A percentile compares a stretch with the other conserved stretches of the same genome.
Evolutionary conservation across 2,113 vertebrate species (phyloP).

Genomic region (Periophthalmodon schlosseri): DNA sequence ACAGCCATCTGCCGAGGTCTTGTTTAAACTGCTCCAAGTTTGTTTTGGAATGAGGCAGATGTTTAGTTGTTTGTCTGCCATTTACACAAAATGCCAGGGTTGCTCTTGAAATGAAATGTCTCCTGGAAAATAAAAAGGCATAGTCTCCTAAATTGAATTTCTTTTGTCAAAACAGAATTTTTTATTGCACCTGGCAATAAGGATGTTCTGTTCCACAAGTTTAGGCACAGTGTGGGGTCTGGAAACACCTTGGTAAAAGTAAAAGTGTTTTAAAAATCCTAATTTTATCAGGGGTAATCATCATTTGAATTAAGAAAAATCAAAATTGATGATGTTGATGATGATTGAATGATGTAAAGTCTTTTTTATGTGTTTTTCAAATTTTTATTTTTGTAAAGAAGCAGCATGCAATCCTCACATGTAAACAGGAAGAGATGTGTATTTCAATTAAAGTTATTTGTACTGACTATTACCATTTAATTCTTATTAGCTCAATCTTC

Average conservation of each 20-base stretch:
- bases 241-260: not conserved
- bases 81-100: not conserved
- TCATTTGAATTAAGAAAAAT: not conserved
- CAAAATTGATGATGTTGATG: no score
- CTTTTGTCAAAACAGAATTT: not conserved
- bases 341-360: no score
- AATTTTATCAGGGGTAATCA: no score
- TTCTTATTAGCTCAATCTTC: no score
- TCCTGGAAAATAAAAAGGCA: not conserved
- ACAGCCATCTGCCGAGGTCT: slow-evolving; percentile 26
- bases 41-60: slow-evolving; percentile 15
- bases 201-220: not conserved
- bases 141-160: not conserved
- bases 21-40: not conserved
- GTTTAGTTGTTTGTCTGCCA: slow-evolving; percentile 15
- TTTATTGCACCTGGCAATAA: not conserved
- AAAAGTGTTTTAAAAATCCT: not conserved
- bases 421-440: no score
- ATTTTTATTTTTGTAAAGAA: no score
- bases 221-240: not conserved
- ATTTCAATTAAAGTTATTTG: no score
- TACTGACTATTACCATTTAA: no score
- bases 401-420: no score
- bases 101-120: slow-evolving; percentile 11
- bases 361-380: no score